Base-by-base conservation (phyloP, 2,888 invertebrate species). In the Stenoptilia bipunctidactyla region DNA sequence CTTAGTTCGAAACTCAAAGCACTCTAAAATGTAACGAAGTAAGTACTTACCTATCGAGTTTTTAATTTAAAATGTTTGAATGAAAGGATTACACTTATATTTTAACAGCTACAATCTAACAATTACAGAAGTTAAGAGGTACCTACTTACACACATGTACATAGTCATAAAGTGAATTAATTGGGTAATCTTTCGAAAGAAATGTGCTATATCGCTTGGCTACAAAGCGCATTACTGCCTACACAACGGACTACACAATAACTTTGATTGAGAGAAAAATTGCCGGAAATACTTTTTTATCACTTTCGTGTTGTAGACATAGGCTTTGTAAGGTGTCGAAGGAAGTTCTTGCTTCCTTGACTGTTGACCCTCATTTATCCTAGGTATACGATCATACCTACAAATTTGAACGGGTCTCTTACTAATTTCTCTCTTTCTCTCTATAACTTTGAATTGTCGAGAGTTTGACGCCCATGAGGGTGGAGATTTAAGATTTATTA, bases 311-410 rank as follows among this genome's bases (percentile, higher is more conserved):
- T 49, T 50, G 49, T 49, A 50, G 45, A 47, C 45, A 50, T 42
- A 48, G 49, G 48, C 38, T 43, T 49, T 48, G 45, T 46, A 47
- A 49, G 48, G 42, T 51, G 43, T 49, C 41, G 38, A 49, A 51
- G 44, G 45, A 48, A 42, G 43, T 15, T 48, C 39, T 40, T 48
- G 48, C 50, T 48, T 47, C 47, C 46, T 46, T 52, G 47, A 50
- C 47, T 49, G 48, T n/a, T n/a, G n/a, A n/a, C n/a, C n/a, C n/a
- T n/a, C n/a, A n/a, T n/a, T n/a, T n/a, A n/a, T n/a, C n/a, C n/a
- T n/a, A n/a, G n/a, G n/a, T n/a, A n/a, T n/a, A n/a, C n/a, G n/a
- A n/a, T n/a, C n/a, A n/a, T n/a, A n/a, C n/a, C n/a, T n/a, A n/a
- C n/a, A n/a, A n/a, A n/a, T n/a, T n/a, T n/a, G n/a, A n/a, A n/a